Conservation (phyloP, 2,797 vertebrate species). For the Propithecus deckenii region DNA sequence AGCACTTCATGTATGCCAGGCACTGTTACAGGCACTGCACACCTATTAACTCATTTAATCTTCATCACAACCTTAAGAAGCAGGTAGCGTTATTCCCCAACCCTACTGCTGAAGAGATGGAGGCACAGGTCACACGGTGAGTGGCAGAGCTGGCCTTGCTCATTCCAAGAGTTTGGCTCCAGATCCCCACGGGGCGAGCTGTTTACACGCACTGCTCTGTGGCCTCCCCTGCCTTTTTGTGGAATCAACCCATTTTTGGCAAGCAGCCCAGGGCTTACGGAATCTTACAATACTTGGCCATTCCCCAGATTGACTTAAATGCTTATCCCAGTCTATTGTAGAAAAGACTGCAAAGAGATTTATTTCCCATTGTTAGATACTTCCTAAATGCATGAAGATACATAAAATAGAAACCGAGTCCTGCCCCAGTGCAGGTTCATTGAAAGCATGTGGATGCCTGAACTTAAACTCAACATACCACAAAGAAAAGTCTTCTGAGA, state of each 20-base stretch:
- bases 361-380: conserved; percentile 5
- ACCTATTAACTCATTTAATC: background rate
- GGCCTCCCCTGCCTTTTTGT: background rate
- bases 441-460: background rate
- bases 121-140: background rate
- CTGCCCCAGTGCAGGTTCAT: background rate
- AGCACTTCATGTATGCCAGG: background rate
- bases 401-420: background rate
- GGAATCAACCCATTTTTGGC: conserved; percentile 53
- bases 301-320: background rate
- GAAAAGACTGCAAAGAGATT: conserved; percentile 29
- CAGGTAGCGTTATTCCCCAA: background rate
- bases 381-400: conserved; percentile 28
- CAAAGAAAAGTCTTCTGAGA: background rate
- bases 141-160: background rate
- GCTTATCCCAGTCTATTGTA: background rate
- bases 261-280: conserved; percentile 22
- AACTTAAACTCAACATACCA: background rate
- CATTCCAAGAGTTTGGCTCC: background rate
- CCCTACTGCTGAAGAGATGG: background rate
- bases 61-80: background rate
- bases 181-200: background rate
- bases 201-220: background rate
- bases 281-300: background rate
- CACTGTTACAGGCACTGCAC: background rate